phyloP scores from a whole-genome alignment of 2,797 vertebrate genomes.

The Melanotaenia pygmaea region DNA sequence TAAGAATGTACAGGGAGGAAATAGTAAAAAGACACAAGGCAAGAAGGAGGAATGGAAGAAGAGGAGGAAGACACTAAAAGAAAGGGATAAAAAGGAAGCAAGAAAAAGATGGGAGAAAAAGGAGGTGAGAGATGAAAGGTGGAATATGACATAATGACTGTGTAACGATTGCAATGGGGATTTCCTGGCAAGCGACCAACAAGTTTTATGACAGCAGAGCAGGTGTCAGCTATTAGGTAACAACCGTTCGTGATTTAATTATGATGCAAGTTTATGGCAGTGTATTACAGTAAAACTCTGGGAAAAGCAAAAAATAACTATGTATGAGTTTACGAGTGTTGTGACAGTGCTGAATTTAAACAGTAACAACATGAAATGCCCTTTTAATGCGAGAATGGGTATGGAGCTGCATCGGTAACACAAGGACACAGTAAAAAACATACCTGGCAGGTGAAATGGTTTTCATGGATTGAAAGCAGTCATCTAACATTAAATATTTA shows the following conservation, averaged over 20 bases:
- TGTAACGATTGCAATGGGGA: constrained; percentile 24
- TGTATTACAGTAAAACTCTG: constrained; percentile 9
- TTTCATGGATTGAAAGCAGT: neutral
- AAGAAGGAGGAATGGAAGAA: neutral
- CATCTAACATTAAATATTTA: neutral
- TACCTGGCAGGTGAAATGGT: neutral
- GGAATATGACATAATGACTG: constrained; percentile 11
- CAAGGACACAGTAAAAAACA: neutral
- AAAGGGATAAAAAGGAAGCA: neutral
- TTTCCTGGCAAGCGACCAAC: constrained; percentile 16
- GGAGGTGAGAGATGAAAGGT: neutral
- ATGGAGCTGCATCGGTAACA: neutral
- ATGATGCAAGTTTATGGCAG: constrained; percentile 31
- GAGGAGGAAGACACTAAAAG: neutral
- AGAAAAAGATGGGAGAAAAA: neutral
- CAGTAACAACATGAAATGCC: constrained; percentile 21
- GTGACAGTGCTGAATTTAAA: constrained; percentile 26
- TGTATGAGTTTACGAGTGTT: constrained; percentile 27
- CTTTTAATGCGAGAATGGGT: constrained; percentile 1
- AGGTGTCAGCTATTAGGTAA: constrained; percentile 33
- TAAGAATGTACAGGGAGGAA: neutral
- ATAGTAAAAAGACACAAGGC: neutral
- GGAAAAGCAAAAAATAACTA: constrained; percentile 29
- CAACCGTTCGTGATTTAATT: constrained; percentile 40
- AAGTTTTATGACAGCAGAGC: constrained; percentile 28